Percentiles rank a stretch among this genome's conserved stretches.
These are phyloP conservation scores for Hypomecis punctinalis DNA, from an alignment of 2,888 invertebrate genomes.

Conservation along the genomic window DNA sequence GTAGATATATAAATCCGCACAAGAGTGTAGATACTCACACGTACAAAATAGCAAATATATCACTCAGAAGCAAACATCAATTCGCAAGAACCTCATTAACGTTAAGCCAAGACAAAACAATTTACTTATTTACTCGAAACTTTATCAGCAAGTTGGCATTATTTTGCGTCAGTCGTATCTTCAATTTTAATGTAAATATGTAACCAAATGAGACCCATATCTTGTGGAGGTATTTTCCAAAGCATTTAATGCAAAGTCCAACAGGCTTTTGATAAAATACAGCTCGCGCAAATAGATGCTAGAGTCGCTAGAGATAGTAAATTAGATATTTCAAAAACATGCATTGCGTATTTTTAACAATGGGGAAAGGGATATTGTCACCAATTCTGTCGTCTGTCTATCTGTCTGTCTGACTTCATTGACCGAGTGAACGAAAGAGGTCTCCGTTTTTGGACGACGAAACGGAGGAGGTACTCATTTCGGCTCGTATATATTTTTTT, in stretches of 20 bases:
- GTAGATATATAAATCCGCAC: neutral
- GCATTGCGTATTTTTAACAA: neutral
- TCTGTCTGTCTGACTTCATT: too few relatives aligned
- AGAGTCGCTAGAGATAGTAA: too few relatives aligned
- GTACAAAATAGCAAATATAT: conserved; percentile 6
- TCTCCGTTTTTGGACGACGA: too few relatives aligned
- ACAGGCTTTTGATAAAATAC: conserved; percentile 34
- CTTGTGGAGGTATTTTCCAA: conserved; percentile 33
- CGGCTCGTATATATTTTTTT: too few relatives aligned
- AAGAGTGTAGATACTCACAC: neutral
- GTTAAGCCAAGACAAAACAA: conserved; percentile 47
- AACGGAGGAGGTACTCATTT: too few relatives aligned
- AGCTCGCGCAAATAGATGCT: conserved; percentile 22
- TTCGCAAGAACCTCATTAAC: conserved; percentile 38
- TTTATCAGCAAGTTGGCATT: conserved; percentile 46
- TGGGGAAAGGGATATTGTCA: neutral
- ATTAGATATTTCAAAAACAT: conserved; percentile 10
- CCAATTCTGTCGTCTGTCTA: too few relatives aligned
- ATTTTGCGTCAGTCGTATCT: conserved; percentile 37
- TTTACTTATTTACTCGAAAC: conserved; percentile 46
- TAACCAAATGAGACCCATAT: conserved; percentile 32
- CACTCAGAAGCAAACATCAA: conserved; percentile 11
- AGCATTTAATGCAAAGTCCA: conserved; percentile 43
- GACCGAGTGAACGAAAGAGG: too few relatives aligned
- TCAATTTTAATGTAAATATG: conserved; percentile 31